These are phyloP conservation scores for Stramonita haemastoma DNA, from an alignment of 2,888 invertebrate species.

Conservation along the genomic window DNA sequence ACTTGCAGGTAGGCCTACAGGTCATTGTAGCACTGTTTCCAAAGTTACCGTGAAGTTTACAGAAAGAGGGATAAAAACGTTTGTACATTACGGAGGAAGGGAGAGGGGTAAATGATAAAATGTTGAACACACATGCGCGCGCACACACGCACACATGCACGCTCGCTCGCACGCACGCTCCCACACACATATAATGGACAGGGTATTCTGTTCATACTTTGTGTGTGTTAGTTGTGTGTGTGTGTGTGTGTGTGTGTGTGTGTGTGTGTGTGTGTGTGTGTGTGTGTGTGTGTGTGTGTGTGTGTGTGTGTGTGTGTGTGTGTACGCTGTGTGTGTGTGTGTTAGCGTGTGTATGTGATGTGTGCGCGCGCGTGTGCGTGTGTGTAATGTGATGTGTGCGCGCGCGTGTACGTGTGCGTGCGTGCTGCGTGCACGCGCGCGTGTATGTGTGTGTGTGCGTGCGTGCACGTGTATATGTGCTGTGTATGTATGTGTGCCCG, in stretches of 20 bases:
- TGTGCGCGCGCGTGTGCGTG: background rate
- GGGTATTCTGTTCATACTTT: background rate
- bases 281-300: background rate
- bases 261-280: background rate
- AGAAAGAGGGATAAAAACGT: too few species aligned
- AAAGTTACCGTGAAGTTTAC: too few species aligned
- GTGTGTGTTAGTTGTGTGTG: too few species aligned
- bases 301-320: background rate
- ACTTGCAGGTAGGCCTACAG: too few species aligned
- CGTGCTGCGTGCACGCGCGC: background rate
- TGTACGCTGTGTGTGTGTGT: background rate
- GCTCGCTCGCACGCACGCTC: background rate
- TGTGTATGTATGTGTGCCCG: background rate
- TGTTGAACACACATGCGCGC: background rate
- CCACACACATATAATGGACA: background rate
- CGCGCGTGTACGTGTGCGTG: background rate
- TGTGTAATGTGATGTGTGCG: too few species aligned
- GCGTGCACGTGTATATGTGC: background rate
- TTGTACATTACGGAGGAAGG: too few species aligned
- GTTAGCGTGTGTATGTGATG: background rate
- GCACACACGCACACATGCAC: background rate
- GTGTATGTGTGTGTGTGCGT: background rate
- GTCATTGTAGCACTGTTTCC: too few species aligned
- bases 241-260: background rate
- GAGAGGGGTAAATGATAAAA: too few species aligned